Evolutionary conservation across 2,888 invertebrate genomes (phyloP).

Genomic region (Fissipunctia ypsillon): DNA sequence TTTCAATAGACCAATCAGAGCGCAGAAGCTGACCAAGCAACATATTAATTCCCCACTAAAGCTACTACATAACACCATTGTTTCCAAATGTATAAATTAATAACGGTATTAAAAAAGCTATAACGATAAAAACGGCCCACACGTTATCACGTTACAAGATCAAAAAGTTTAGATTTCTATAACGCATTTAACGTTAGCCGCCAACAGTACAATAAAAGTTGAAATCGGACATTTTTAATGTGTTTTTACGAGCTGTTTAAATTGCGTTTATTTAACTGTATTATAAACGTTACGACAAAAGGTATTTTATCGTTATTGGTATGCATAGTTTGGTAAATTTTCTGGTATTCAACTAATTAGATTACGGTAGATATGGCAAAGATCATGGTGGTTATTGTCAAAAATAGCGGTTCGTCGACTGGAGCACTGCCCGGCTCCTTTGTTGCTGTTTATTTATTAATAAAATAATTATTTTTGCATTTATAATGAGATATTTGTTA

Average conservation of each 20-base stretch:
- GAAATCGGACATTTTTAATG: conserved; percentile 73
- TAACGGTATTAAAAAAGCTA: conserved; percentile 65
- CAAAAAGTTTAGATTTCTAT: conserved; percentile 71
- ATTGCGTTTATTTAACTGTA: conserved; percentile 75
- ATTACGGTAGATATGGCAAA: conserved; percentile 35
- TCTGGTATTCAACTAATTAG: conserved; percentile 54
- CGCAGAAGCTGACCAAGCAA: conserved; percentile 36
- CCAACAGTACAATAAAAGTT: conserved; percentile 74
- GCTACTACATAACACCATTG: conserved; percentile 60
- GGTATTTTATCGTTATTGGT: conserved; percentile 57
- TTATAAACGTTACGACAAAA: conserved; percentile 71
- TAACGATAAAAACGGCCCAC: conserved; percentile 63
- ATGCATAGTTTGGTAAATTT: conserved; percentile 53
- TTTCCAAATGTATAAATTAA: conserved; percentile 63
- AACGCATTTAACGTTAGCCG: conserved; percentile 55
- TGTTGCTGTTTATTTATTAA: conserved; percentile 34
- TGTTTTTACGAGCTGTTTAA: conserved; percentile 77
- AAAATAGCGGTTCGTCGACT: conserved; percentile 19
- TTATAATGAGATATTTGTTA: conserved; percentile 47
- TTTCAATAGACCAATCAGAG: conserved; percentile 41
- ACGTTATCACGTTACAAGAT: conserved; percentile 71
- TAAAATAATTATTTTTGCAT: conserved; percentile 50
- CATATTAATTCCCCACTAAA: conserved; percentile 53
- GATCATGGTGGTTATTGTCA: conserved; percentile 26
- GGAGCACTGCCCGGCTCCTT: conserved; percentile 24